A percentile compares a stretch with the other conserved stretches of the same genome.
These are phyloP conservation scores for Brachionus asplanchnoidis DNA, from an alignment of 1,140 invertebrate species.

Conservation along the genomic window DNA sequence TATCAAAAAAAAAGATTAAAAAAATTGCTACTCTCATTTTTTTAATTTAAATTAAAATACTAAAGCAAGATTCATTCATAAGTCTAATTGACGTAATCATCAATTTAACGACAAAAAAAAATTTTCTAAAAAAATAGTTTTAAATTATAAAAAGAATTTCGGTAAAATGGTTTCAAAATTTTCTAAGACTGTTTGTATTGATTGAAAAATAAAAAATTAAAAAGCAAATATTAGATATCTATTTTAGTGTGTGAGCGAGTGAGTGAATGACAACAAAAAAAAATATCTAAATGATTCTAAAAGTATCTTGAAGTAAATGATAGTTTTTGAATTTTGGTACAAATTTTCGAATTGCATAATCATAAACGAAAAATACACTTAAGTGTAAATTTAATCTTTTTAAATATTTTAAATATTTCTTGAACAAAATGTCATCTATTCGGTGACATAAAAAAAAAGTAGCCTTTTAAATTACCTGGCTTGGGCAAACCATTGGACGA, in stretches of 20 bases:
- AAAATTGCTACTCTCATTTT: neutral
- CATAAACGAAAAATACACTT: conserved; percentile 3
- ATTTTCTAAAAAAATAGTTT: neutral
- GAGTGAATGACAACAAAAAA: neutral
- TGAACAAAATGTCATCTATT: conserved; percentile 1
- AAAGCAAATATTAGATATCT: neutral
- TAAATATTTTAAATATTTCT: conserved; percentile 28
- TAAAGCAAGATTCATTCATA: neutral
- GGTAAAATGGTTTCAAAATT: neutral
- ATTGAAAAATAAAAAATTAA: neutral
- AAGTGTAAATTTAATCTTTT: conserved; percentile 23
- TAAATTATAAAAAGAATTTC: neutral
- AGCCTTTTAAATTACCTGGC: conserved; percentile 45
- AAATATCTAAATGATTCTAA: neutral
- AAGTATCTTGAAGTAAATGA: neutral
- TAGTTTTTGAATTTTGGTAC: neutral
- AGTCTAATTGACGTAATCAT: neutral
- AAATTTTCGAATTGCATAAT: neutral
- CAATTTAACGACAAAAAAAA: neutral
- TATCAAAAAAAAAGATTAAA: conserved; percentile 6
- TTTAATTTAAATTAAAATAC: neutral
- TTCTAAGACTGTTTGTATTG: neutral
- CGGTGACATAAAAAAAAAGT: neutral
- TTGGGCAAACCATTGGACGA: conserved; percentile 1
- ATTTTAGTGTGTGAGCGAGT: neutral